Evolutionary conservation across 92 coral and sea anemone genomes (phyloP).

Genomic region (Parazoanthus atlanticus): DNA sequence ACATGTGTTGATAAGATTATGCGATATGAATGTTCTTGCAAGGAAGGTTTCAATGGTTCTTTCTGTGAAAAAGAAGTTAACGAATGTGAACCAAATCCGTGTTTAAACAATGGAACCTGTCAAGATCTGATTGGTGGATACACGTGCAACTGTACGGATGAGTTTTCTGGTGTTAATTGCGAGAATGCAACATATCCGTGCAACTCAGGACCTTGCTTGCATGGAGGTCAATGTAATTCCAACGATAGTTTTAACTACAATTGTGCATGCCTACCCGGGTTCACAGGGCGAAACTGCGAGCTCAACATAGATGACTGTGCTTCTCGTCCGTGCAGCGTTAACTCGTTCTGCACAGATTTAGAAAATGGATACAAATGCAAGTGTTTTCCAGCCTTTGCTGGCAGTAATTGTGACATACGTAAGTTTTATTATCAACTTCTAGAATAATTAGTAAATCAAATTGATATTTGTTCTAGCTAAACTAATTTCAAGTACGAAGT

Average conservation of each 20-base stretch:
- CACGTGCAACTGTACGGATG: conserved; percentile 54
- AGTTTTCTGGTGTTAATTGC: conserved; percentile 63
- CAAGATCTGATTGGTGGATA: conserved; percentile 56
- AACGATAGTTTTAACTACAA: conserved; percentile 28
- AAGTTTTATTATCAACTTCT: conserved; percentile 16
- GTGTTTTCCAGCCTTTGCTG: conserved; percentile 64
- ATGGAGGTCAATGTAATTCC: conserved; percentile 57
- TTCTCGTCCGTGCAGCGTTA: conserved; percentile 60
- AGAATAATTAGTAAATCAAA: too few relatives aligned
- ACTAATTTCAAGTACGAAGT: too few relatives aligned
- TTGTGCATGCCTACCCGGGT: conserved; percentile 61
- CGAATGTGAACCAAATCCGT: conserved; percentile 60
- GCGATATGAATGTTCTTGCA: conserved; percentile 60
- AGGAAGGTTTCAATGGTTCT: conserved; percentile 67
- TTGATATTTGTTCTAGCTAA: too few relatives aligned
- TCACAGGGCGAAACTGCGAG: conserved; percentile 58
- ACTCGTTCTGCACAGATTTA: conserved; percentile 60
- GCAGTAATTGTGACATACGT: conserved; percentile 71
- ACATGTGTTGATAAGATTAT: conserved; percentile 58
- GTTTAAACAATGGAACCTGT: conserved; percentile 72
- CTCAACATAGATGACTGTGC: conserved; percentile 69
- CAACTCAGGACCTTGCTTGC: conserved; percentile 50
- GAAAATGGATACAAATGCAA: conserved; percentile 58
- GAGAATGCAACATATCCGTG: conserved; percentile 50
- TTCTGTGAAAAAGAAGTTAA: conserved; percentile 61